Evolutionary conservation across 2,113 vertebrate genomes (phyloP), one percentile per base, ranked within the genome.

Genomic region (Falco punctatus): DNA sequence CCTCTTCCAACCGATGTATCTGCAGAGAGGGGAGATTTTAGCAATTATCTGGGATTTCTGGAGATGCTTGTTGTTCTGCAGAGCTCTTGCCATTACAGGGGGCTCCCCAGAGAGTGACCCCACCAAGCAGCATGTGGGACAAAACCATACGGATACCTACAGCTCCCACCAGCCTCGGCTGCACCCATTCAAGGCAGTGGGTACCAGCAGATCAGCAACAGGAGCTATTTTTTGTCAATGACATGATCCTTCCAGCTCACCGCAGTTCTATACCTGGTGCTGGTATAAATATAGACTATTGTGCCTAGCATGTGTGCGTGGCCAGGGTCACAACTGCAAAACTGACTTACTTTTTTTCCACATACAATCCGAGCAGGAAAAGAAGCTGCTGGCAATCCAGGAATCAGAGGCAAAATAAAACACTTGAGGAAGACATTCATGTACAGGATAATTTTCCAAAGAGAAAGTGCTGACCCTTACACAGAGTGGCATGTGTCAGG

Each of bases 391-490:
- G 66, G 48, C 40, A 86, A 54, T 20, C 26, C 52, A 59, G 54
- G 51, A 70, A 14, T 86, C 51, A 67, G 75, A 80, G 73, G 46
- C 21, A 28, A 54, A 92, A 71, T 17, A 69, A 88, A 93, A 81
- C 46, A 30, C 57, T 70, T 35, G 40, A 54, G 70, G 22, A 48
- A 69, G 55, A 48, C 9, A 69, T 23, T 61, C 27, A 10, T 27
- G 35, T 17, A 7, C 33, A 35, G 92, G 86, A 48, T 44, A 18
- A 74, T 84, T 65, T 57, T 57, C 67, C 72, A 69, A 72, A 44
- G 44, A 48, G 75, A 90, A 93, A 79, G 51, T 13, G 66, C 40
- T 95, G 95, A 86, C 93, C 94, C 92, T 78, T 59, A 5, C 26
- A 67, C 26, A 67, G 52, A 90, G 71, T 33, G 64, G 71, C 93